phyloP scores from a whole-genome alignment of 2,113 vertebrate species.

The Ginglymostoma cirratum region DNA sequence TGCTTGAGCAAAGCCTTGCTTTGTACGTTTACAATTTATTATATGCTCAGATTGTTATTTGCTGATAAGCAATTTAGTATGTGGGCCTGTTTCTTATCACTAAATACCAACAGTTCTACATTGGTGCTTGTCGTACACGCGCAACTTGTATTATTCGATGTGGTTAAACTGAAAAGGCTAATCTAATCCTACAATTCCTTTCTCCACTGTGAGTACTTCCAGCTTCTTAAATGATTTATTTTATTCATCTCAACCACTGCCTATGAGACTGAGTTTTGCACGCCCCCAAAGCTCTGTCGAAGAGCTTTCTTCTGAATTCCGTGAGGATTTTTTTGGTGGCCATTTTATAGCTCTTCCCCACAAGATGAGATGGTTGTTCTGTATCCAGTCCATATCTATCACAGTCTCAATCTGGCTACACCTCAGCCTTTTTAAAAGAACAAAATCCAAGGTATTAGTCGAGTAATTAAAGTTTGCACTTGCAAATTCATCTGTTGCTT shows the following conservation, averaged over 20 bases:
- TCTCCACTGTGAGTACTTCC: background rate
- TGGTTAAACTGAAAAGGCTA: background rate
- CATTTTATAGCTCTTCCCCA: background rate
- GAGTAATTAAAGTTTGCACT: background rate
- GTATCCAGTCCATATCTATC: too few relatives aligned
- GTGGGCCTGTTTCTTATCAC: background rate
- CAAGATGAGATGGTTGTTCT: background rate
- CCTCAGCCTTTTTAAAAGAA: background rate
- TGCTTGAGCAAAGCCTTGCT: background rate
- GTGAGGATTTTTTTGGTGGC: background rate
- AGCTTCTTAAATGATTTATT: background rate
- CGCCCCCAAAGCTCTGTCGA: background rate
- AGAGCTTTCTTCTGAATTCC: background rate
- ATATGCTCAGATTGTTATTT: background rate
- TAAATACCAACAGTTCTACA: background rate
- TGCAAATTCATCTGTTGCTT: background rate
- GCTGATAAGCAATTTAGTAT: background rate
- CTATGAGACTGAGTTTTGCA: background rate
- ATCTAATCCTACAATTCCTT: background rate
- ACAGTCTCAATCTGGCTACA: too few relatives aligned
- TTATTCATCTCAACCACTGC: background rate
- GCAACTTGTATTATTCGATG: background rate
- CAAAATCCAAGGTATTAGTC: background rate
- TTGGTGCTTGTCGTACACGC: background rate
- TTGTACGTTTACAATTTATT: background rate